Evolutionary conservation across 1,140 invertebrate genomes (phyloP).

Genomic region (Riptortus pedestris): DNA sequence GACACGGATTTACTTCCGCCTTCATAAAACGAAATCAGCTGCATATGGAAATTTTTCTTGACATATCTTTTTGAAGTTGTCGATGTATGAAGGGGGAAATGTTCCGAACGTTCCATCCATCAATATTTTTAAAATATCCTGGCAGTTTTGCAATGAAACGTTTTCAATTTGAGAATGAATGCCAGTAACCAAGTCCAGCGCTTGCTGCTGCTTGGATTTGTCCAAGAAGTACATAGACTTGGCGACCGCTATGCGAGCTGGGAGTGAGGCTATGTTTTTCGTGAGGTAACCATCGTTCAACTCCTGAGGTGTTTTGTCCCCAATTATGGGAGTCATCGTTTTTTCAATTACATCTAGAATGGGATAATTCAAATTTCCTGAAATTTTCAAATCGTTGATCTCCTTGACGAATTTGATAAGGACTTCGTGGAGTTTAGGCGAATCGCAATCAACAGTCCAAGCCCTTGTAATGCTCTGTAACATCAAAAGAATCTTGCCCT

Average conservation of each 20-base stretch:
- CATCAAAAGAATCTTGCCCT: constrained; percentile 67
- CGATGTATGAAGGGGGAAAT: neutral
- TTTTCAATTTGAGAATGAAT: neutral
- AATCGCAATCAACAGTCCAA: constrained; percentile 53
- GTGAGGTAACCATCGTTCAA: constrained; percentile 61
- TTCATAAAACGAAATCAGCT: too few species aligned
- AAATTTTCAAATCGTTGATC: constrained; percentile 28
- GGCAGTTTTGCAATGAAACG: neutral
- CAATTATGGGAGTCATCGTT: constrained; percentile 55
- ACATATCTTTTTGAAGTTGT: neutral
- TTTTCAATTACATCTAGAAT: constrained; percentile 61
- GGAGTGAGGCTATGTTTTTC: constrained; percentile 49
- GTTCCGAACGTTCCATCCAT: neutral
- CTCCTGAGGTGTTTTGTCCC: constrained; percentile 46
- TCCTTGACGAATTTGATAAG: constrained; percentile 47
- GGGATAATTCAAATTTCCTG: constrained; percentile 42
- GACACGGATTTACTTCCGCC: too few species aligned
- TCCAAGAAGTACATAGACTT: constrained; percentile 50
- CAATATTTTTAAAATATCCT: constrained; percentile 33
- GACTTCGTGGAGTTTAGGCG: constrained; percentile 75
- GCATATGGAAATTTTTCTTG: neutral
- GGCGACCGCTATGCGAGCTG: constrained; percentile 58
- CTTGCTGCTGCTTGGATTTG: neutral
- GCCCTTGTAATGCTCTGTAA: constrained; percentile 82
- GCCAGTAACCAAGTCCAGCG: constrained; percentile 35